Evolutionary conservation across 2,888 invertebrate genomes (phyloP), one percentile per base, ranked within the genome.

Genomic region (Digitonthophagus gazella): DNA sequence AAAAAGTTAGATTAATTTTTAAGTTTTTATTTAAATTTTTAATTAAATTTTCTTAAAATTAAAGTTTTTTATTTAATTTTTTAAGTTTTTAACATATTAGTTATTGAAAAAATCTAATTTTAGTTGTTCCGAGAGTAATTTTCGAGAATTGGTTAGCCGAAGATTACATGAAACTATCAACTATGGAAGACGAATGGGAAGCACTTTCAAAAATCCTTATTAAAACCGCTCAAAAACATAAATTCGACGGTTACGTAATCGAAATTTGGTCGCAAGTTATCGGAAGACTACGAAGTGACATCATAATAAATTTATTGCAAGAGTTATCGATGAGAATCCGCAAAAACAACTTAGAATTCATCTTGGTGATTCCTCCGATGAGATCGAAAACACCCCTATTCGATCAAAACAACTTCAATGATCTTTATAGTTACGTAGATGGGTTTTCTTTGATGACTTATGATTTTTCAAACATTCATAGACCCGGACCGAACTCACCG

Each of bases 371-470:
- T 75, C 95, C 96, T 58, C 95, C 96, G 2, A 88, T 88, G 75
- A 83, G 88, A 75, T 89, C 69, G 88, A 87, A 72, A 85, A 84
- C 3, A 86, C 91, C 75, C 94, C 96, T 82, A 86, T 67, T 86
- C 22, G 84, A 88, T 67, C 85, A 90, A 73, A 91, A 96, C 74
- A 18, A 61, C 15, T 94, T 95, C 81, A 89, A 93, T 76, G 86
- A 87, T 63, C 86, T 97, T 65, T 90, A 91, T 71, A 89, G 91
- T 3, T 86, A 90, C 80, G 89, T 97, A 0, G 91, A 91, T 76
- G 93, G 90, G 18, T 95, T 97, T 79, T 96, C 96, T 28, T 85
- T 98, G n/a, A 97, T 97, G 97, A 97, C 97, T 0, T 98, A 98
- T 79, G 97, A 98, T 81, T 97, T 89, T 82, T 96, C 96, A 1